Base-by-base conservation (phyloP, 2,888 invertebrate genomes). In the Dryobota labecula region DNA sequence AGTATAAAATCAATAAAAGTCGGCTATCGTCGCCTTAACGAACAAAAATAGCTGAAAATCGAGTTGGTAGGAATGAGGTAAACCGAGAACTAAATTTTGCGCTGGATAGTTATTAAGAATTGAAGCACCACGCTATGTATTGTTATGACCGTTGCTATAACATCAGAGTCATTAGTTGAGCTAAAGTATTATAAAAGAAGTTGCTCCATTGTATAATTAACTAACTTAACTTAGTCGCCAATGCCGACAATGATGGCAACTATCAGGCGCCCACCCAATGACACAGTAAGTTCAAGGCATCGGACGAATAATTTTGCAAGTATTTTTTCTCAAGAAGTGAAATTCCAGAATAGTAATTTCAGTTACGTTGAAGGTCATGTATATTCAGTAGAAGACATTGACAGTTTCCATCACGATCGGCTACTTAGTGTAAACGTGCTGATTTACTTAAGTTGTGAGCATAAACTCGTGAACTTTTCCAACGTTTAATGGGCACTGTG, bases 241-340 rank as follows among this genome's bases (percentile, higher is more conserved):
- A 27, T 24, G 4, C 43, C 24, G 24, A 43, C 43, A n/a, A n/a
- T 20, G 33, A 49, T 7, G 43, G 8, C 43, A 56, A 58, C 0
- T n/a, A 58, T 0, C 53, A 61, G 60, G 45, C 49, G 64, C 30
- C 65, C 30, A 47, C 57, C 51, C 36, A 66, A 5, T 63, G 41
- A 67, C 80, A 62, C 15, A 80, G 61, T 65, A 49, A 53, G 66
- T 62, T 27, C 51, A 60, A 30, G 30, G 18, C 58, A 63, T 30
- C 13, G 27, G 9, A 45, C 45, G 58, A 45, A 64, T 75, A 51
- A 62, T 53, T 53, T 58, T 20, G 27, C 51, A 51, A 62, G 76
- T 47, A 53, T 69, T 80, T 73, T 78, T 78, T 80, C 80, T 41
- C 56, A 47, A 56, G 80, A 78, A 78, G 76, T 76, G 76, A 80